Base-by-base conservation (phyloP, 2,888 invertebrate genomes). In the Galeruca laticollis region DNA sequence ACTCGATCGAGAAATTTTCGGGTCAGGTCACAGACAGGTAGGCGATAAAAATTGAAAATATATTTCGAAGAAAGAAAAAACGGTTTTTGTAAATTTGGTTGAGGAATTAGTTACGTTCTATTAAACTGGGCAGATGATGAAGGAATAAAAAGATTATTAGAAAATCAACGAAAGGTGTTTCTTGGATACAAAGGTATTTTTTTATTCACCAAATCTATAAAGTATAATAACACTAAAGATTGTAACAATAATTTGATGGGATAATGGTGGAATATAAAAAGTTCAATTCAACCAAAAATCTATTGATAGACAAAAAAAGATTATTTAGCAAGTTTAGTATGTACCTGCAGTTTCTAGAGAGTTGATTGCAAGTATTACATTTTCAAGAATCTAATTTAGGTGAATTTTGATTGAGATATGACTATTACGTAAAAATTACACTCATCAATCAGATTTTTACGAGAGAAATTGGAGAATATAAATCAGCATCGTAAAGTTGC, bases 181-280 rank as follows among this genome's bases (percentile, higher is more conserved):
- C 15, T 47, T 47, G 2, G 15, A 47, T 47, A 47, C 15, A 47
- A 47, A 47, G 37, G 26, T 18, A 26, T 33, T 61, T 49, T 31
- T 49, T 37, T n/a, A 61, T 33, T 60, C 15, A 47, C 31, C 49
- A n/a, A 47, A 64, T 60, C 56, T 51, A 69, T 63, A 69, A n/a
- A n/a, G n/a, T 59, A 18, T 51, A 56, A 33, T 15, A 26, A 37
- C 35, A 1, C 37, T 37, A 9, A 37, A 4, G 37, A 37, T 9
- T 13, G 37, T 37, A 37, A 5, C 33, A 6, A 9, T 33, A 33
- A n/a, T n/a, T n/a, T n/a, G n/a, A n/a, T n/a, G n/a, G n/a, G n/a
- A n/a, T n/a, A n/a, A n/a, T n/a, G n/a, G n/a, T n/a, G n/a, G n/a
- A n/a, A n/a, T n/a, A n/a, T n/a, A n/a, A n/a, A n/a, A n/a, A n/a